Evolutionary conservation across 2,888 invertebrate genomes (phyloP).

Genomic region (Dolichopus griseipennis): DNA sequence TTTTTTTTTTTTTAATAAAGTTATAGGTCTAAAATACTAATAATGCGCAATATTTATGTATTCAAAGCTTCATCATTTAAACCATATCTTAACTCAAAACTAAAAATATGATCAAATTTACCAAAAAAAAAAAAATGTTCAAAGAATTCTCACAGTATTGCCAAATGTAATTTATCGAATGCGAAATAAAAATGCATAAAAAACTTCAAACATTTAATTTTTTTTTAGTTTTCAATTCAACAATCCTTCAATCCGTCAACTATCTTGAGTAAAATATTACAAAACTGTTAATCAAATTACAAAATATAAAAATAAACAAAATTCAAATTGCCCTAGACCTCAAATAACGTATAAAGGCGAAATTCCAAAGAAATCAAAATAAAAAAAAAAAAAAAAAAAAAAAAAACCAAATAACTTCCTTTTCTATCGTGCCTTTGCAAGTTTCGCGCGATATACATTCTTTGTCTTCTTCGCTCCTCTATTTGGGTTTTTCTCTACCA

Average conservation of each 20-base stretch:
- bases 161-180: too few relatives aligned
- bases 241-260: conserved; percentile 2
- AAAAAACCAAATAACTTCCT: background rate
- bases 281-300: background rate
- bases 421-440: too few relatives aligned
- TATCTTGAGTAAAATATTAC: background rate
- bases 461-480: too few relatives aligned
- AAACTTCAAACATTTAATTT: background rate
- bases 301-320: background rate
- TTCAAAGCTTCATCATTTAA: too few relatives aligned
- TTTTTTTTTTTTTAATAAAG: too few relatives aligned
- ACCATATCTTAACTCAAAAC: background rate
- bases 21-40: too few relatives aligned
- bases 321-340: background rate
- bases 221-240: conserved; percentile 2
- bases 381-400: background rate
- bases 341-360: background rate
- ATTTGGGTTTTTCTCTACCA: background rate
- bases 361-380: background rate
- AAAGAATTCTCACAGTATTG: too few relatives aligned
- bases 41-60: too few relatives aligned
- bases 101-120: background rate
- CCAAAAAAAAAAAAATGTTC: too few relatives aligned
- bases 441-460: too few relatives aligned
- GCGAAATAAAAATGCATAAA: too few relatives aligned